Evolutionary conservation across 2,888 invertebrate species (phyloP), one percentile per base, ranked within the genome.

Genomic region (Dicycla oo): DNA sequence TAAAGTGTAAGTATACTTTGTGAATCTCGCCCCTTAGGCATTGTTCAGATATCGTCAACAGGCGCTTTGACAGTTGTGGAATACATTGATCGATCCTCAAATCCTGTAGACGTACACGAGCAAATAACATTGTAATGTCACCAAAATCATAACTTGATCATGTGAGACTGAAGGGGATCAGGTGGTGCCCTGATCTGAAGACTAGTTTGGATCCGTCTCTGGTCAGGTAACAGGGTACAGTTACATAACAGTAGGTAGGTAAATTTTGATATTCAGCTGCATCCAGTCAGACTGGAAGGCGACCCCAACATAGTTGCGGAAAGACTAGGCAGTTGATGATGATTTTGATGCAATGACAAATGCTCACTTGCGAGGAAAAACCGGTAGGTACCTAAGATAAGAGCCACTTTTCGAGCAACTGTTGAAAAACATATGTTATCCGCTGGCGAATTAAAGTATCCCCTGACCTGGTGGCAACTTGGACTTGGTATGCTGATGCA

Each of bases 401-500:
- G 15, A 51, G 23, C 23, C n/a, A 38, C 38, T 13, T 60, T 40
- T 26, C 20, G 26, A 43, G 18, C 60, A 40, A 60, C n/a, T 60
- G 40, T 38, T 18, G 11, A 43, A 60, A 30, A 40, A 18, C 11
- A 23, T 60, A 18, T 20, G 40, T 11, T 11, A 60, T 26, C 13
- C 18, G 40, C 30, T 30, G 15, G 8, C 15, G 7, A 34, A 43
- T 23, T 23, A 66, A 23, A 15, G 8, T 34, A 15, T 34, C 20
- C 20, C 20, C 20, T 23, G 8, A 94, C 95, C 96, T 34, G 94
- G 89, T 7, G 93, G 93, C 3, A 88, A 82, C 63, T 89, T 91
- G 5, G 89, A 68, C 74, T 88, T 88, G 78, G 79, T 92, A 7
- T 86, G 85, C 13, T 86, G 87, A 65, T 90, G 84, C 45, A 83